Percentiles rank a stretch among this genome's conserved stretches.
phyloP scores from a whole-genome alignment of 1,140 invertebrate genomes.

The Pissodes strobi region DNA sequence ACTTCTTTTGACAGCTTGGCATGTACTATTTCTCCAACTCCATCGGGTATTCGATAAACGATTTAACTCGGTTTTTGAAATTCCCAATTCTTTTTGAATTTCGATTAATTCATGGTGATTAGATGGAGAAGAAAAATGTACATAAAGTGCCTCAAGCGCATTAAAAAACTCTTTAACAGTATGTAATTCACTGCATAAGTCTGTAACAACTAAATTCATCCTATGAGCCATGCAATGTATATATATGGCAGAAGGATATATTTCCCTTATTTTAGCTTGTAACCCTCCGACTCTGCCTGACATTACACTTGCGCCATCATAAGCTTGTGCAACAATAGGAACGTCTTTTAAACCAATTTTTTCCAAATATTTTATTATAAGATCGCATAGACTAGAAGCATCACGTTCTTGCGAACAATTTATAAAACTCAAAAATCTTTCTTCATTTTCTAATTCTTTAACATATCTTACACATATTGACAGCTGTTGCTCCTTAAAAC shows the following conservation, averaged over 20 bases:
- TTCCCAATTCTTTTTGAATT: too few species aligned
- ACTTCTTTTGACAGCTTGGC: too few species aligned
- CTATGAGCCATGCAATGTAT: not conserved
- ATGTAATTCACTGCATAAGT: not conserved
- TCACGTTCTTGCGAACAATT: too few species aligned
- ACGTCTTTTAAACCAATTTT: not conserved
- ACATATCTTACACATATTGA: too few species aligned
- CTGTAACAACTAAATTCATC: not conserved
- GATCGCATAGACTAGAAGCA: too few species aligned
- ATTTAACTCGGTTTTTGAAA: too few species aligned
- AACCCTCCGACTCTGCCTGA: constrained; percentile 1
- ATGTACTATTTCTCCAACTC: too few species aligned
- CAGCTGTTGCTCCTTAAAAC: too few species aligned
- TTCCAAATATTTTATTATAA: too few species aligned
- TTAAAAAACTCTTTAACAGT: not conserved
- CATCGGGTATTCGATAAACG: too few species aligned
- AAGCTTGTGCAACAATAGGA: not conserved
- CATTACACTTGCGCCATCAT: constrained; percentile 1
- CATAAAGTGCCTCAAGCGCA: not conserved
- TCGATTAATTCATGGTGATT: too few species aligned
- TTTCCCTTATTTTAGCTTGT: constrained; percentile 4
- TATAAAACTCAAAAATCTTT: not conserved
- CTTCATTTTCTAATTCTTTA: not conserved
- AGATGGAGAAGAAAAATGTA: not conserved
- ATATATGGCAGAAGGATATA: not conserved